phyloP scores from a whole-genome alignment of 2,888 invertebrate genomes.

The Sericinus montela region DNA sequence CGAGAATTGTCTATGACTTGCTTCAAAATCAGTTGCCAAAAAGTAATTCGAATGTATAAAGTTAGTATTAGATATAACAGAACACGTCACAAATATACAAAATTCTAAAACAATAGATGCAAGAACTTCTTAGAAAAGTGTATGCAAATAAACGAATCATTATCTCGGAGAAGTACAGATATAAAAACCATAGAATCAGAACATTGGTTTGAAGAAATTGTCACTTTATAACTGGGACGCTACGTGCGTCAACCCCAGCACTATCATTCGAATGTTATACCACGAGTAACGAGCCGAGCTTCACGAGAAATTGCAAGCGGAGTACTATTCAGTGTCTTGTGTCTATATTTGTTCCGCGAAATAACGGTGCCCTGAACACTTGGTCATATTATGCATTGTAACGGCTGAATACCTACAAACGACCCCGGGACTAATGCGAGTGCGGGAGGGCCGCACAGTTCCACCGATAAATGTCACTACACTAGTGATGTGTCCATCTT shows the following conservation, averaged over 20 bases:
- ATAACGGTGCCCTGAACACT: conserved; percentile 29
- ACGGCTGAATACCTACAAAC: conserved; percentile 13
- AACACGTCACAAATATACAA: too few relatives aligned
- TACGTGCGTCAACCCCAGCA: not conserved
- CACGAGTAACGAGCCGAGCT: conserved; percentile 2
- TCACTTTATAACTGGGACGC: not conserved
- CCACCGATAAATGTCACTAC: not conserved
- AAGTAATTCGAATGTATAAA: too few relatives aligned
- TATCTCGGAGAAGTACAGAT: too few relatives aligned
- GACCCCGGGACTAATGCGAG: conserved; percentile 5
- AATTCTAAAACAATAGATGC: too few relatives aligned
- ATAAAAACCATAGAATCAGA: too few relatives aligned
- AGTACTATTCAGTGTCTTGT: conserved; percentile 26
- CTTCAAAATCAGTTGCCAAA: too few relatives aligned
- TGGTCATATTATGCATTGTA: conserved; percentile 28
- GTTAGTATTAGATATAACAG: too few relatives aligned
- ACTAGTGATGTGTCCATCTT: too few relatives aligned
- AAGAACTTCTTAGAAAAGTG: too few relatives aligned
- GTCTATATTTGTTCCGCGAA: conserved; percentile 29
- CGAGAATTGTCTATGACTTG: too few relatives aligned
- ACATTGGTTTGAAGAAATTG: too few relatives aligned
- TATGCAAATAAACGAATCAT: too few relatives aligned
- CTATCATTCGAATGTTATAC: conserved; percentile 3
- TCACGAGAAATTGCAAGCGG: conserved; percentile 26
- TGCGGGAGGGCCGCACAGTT: not conserved